These are phyloP conservation scores for Buceros bicornis DNA, from an alignment of 2,797 vertebrate genomes.

Conservation along the genomic window DNA sequence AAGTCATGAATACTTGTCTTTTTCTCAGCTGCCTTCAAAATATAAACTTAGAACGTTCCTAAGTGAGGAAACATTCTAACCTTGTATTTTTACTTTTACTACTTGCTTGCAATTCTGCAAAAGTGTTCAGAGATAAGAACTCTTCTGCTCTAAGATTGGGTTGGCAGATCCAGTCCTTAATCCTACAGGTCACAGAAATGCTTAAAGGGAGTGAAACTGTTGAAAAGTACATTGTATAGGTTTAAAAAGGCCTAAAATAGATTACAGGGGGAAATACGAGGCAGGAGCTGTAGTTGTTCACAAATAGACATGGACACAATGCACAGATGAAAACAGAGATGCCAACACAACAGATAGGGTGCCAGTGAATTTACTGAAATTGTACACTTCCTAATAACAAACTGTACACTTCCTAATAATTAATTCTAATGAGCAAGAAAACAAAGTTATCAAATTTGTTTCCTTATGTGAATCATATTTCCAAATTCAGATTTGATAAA, in stretches of 20 bases:
- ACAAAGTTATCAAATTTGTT: background rate
- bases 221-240: rapidly evolving
- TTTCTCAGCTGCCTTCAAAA: background rate
- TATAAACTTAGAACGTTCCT: background rate
- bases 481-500: background rate
- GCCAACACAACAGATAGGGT: background rate
- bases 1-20: background rate
- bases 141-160: background rate
- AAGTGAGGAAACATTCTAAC: background rate
- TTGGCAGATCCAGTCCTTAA: background rate
- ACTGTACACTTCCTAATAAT: background rate
- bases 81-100: background rate
- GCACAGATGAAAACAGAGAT: background rate
- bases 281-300: background rate
- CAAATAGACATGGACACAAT: background rate
- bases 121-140: background rate
- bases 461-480: background rate
- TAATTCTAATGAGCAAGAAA: background rate
- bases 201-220: background rate
- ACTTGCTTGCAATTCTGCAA: background rate
- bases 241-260: background rate
- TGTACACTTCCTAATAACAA: too few relatives aligned
- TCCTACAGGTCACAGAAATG: background rate
- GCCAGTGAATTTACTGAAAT: background rate
- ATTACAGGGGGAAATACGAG: background rate